Base-by-base conservation (phyloP, 1,140 invertebrate species). In the Oncopeltus fasciatus region DNA sequence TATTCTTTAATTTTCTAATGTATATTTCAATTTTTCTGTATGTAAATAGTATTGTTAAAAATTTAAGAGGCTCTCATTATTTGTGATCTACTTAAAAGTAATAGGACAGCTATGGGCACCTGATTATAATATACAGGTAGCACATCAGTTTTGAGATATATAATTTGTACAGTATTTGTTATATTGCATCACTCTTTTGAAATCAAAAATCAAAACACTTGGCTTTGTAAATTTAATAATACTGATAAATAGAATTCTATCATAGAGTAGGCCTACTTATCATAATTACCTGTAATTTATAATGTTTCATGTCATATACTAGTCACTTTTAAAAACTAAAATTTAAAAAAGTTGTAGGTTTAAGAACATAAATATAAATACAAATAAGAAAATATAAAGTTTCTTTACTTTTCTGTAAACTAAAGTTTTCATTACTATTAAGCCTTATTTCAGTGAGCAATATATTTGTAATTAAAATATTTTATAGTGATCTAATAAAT, bases 201-300 rank as follows among this genome's bases (percentile, higher is more conserved):
- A 38, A 38, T 38, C 14, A 14, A 14, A 38, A 38, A 38, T n/a
- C 49, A 53, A 26, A 53, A 18, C 24, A 53, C 14, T 38, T 38
- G 31, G 49, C 49, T 53, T 11, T 53, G 49, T 53, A 53, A 38
- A 53, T 53, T 53, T 20, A 53, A 53, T 53, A 26, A 18, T 53
- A 38, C 31, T 14, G 21, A 56, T 8, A 56, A 59, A 59, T 43
- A 59, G 38, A 20, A 49, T 29, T 60, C n/a, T 47, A 60, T 38
- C 24, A 26, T 60, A 60, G 59, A 49, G 28, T 60, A 60, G 59
- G 59, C 59, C 59, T 60, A 60, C 59, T 60, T 60, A 60, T 60
- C 49, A 49, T 49, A 60, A 49, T 47, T 49, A 47, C 46, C 31
- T 51, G 28, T 49, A 60, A 16, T 20, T n/a, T 31, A 18, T 9